Evolutionary conservation across 53 echinoderm and acorn worm genomes (phyloP), one percentile per base, ranked within the genome.

Genomic region (Luidia sarsii): DNA sequence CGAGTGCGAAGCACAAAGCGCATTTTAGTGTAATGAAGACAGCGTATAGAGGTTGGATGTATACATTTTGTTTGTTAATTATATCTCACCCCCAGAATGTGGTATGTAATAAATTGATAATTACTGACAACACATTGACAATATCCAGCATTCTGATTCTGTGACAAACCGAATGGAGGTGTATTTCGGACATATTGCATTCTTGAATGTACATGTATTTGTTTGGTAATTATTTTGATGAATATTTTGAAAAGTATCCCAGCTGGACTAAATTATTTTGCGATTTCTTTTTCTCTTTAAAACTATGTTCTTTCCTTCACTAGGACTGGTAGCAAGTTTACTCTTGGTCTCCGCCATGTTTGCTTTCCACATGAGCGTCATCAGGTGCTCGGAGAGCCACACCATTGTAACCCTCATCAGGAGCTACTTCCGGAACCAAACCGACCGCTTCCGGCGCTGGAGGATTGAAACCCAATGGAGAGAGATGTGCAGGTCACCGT

Each of bases 401-500:
- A 67, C 67, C 16, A 11, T 67, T 0, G 2, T 27, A 1, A 13
- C 67, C 9, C 43, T 67, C 15, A 23, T 67, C 3, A 65, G 22
- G 31, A 30, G 65, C 39, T 65, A 37, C 65, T 5, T 65, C 18
- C 39, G 23, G 10, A 36, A 65, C 38, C 41, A 45, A 39, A 27
- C 27, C 41, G 31, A 67, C 45, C 13, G n/a, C 39, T 45, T 67
- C 16, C 67, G 67, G 25, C 2, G 4, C 9, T 27, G 24, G 7
- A 27, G 22, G 14, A 24, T 28, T 11, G 25, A 43, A 45, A 1
- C 54, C 10, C 35, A 36, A 55, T 3, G 52, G 54, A 24, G 10
- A 2, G 24, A 25, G 39, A 33, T 37, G 55, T 86, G 79, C 79
- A 80, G 43, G 56, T 48, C 39, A 19, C 89, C 89, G 1, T 46